These are phyloP conservation scores for Columba janthina DNA, from an alignment of 2,113 vertebrate species.

Conservation along the genomic window DNA sequence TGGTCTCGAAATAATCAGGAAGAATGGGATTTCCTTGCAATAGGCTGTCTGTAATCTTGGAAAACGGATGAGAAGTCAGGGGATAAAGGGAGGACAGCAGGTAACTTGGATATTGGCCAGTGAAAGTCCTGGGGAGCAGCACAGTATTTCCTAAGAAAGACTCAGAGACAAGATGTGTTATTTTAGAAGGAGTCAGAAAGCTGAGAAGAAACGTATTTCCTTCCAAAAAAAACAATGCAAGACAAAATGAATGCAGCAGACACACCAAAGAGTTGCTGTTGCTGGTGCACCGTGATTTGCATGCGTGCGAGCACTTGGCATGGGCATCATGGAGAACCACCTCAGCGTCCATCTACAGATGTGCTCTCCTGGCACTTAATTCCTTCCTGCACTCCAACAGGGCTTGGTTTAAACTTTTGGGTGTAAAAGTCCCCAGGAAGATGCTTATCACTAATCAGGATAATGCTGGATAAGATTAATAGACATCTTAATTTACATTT, in stretches of 20 bases:
- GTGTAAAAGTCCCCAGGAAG: background rate
- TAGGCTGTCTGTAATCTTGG: background rate
- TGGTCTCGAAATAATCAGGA: background rate
- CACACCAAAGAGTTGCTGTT: rapidly evolving
- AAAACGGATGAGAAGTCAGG: background rate
- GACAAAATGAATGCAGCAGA: background rate
- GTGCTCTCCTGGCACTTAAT: background rate
- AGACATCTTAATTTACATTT: background rate
- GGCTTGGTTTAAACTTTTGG: background rate
- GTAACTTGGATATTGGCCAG: background rate
- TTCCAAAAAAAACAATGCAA: background rate
- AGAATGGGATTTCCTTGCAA: background rate
- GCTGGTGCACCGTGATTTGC: background rate
- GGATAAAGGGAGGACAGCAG: background rate
- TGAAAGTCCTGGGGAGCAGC: background rate
- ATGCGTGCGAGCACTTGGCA: background rate
- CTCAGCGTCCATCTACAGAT: background rate
- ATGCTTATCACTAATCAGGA: background rate
- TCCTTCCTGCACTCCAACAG: background rate
- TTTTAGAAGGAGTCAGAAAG: background rate
- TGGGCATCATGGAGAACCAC: background rate
- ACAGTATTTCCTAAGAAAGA: background rate
- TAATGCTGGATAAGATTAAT: background rate
- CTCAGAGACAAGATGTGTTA: background rate
- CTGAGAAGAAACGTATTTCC: background rate